A percentile compares a stretch with the other conserved stretches of the same genome.
phyloP scores from a whole-genome alignment of 1,140 invertebrate genomes.

The Octopus sinensis region DNA sequence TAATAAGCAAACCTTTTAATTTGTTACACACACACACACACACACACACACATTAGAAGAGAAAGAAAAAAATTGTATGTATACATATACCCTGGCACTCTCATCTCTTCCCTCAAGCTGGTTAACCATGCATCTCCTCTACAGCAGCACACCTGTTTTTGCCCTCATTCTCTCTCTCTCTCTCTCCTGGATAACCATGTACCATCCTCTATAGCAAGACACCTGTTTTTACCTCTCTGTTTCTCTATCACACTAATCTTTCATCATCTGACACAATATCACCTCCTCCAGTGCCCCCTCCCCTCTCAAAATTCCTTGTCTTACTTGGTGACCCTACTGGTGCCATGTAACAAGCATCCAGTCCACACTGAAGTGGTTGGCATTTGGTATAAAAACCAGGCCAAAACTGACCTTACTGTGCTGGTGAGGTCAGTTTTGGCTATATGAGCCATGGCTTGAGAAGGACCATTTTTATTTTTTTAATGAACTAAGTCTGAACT shows the following conservation, averaged over 20 bases:
- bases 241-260: slow-evolving; percentile 17
- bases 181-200: not conserved
- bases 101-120: not conserved
- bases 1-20: too few relatives aligned
- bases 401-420: too few relatives aligned
- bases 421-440: too few relatives aligned
- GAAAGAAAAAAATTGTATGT: too few relatives aligned
- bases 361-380: too few relatives aligned
- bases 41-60: too few relatives aligned
- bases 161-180: slow-evolving; percentile 20
- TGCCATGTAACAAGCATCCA: too few relatives aligned
- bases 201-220: not conserved
- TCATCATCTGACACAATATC: not conserved
- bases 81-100: not conserved
- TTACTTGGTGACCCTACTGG: not conserved
- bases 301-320: not conserved
- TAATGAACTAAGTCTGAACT: too few relatives aligned
- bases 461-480: too few relatives aligned
- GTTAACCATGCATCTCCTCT: slow-evolving; percentile 4
- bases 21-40: too few relatives aligned
- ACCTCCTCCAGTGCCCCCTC: slow-evolving; percentile 9
- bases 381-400: too few relatives aligned
- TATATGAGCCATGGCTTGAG: too few relatives aligned
- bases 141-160: slow-evolving; percentile 17
- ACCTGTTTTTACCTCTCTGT: slow-evolving; percentile 15